Base-by-base conservation (phyloP, 2,113 vertebrate genomes). In the Paramisgurnus dabryanus region DNA sequence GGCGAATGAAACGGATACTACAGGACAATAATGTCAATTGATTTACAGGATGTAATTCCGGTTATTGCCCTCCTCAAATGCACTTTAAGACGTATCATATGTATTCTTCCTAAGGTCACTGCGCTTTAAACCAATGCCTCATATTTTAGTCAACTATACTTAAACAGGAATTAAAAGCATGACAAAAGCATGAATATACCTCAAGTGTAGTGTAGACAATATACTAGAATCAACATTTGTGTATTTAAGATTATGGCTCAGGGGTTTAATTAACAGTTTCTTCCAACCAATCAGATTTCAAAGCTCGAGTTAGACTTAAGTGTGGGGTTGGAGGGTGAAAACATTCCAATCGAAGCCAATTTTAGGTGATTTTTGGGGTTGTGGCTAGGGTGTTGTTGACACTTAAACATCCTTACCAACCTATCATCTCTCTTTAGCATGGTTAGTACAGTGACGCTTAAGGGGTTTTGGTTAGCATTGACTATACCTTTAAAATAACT, bases 21-120 rank as follows among this genome's bases (percentile, higher is more conserved):
- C n/a, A 43, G 70, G 55, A 73, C 55, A 60, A 53, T 73, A 60
- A 60, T 27, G n/a, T 60, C 55, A 55, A 73, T 73, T 60, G 70
- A 73, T 73, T 73, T 13, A 58, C 39, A 45, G 6, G 55, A 43
- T 60, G 70, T 60, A 73, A 43, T 60, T 73, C 70, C 70, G 40
- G 70, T 43, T 73, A 73, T 22, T 4, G 6, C 12, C 39, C 39
- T 72, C 17, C 70, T 43, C 53, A 0, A 22, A n/a, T 11, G 1
- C 18, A 18, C 55, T 60, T 27, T 60, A 5, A 11, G 55, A 72
- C 22, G 55, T 60, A 73, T 73, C 70, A 22, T 43, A 73, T 60
- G 70, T 73, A 60, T 60, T 7, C 18, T 73, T 60, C 12, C 70
- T 73, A 4, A 22, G 39, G 22, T 73, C 13, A 41, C 13, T 73